Conservation (phyloP, 2,888 invertebrate species). For the Eupithecia insigniata region DNA sequence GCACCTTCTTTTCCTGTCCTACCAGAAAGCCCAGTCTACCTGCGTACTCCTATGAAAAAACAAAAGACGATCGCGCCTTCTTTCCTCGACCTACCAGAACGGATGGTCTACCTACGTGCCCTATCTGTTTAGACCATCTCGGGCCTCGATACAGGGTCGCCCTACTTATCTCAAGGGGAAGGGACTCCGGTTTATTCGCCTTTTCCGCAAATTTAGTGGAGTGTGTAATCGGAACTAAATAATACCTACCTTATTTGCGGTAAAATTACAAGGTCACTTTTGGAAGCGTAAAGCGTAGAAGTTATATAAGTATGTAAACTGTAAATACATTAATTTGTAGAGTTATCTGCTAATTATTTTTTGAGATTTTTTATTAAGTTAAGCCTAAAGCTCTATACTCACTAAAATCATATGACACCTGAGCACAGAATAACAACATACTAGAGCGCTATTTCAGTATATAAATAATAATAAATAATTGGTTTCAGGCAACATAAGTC, state of each 20-base stretch:
- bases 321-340: neutral
- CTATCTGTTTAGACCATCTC: slow-evolving; percentile 44
- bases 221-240: slow-evolving; percentile 34
- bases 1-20: no score
- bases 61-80: neutral
- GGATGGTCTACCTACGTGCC: slow-evolving; percentile 37
- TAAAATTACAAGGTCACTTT: neutral
- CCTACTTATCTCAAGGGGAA: slow-evolving; percentile 37
- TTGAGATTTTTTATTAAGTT: neutral
- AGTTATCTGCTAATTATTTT: neutral
- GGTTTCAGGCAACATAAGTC: no score
- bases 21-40: no score
- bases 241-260: neutral
- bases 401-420: neutral
- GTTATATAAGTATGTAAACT: neutral
- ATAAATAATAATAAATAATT: no score
- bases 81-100: neutral
- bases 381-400: neutral
- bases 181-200: slow-evolving; percentile 31
- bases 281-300: neutral
- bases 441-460: neutral
- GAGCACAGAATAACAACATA: no score
- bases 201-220: slow-evolving; percentile 30
- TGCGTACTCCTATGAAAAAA: neutral
- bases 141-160: slow-evolving; percentile 31